Evolutionary conservation across 2,113 vertebrate genomes (phyloP).

Genomic region (Campylomormyrus tamandua): DNA sequence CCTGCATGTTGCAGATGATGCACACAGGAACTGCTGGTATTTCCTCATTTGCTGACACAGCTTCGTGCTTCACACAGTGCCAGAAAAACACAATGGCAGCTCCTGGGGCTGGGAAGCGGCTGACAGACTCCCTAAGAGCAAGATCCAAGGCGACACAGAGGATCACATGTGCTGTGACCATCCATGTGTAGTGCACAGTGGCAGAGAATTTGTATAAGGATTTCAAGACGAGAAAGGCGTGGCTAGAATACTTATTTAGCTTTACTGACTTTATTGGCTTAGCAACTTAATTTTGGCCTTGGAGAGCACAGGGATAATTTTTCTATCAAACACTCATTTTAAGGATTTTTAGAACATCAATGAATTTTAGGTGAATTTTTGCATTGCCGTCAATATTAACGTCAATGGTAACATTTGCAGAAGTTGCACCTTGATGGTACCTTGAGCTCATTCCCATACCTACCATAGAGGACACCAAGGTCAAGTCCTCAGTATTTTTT

Average conservation of each 20-base stretch:
- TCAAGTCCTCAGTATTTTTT: neutral
- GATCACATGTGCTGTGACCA: neutral
- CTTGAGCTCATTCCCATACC: neutral
- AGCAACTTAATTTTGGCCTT: neutral
- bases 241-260: neutral
- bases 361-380: neutral
- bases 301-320: neutral
- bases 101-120: neutral
- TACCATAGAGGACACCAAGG: neutral
- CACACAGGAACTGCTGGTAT: neutral
- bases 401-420: neutral
- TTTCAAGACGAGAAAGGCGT: neutral
- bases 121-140: neutral
- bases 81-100: constrained; percentile 27
- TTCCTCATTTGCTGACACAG: neutral
- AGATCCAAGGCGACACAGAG: constrained; percentile 8
- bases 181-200: neutral
- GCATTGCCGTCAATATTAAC: neutral
- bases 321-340: neutral
- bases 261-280: neutral
- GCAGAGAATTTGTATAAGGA: neutral
- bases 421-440: neutral
- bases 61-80: constrained; percentile 15
- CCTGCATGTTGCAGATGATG: neutral
- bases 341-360: neutral